Evolutionary conservation across 2,113 vertebrate species (phyloP).

Genomic region (Psittacus erithacus): DNA sequence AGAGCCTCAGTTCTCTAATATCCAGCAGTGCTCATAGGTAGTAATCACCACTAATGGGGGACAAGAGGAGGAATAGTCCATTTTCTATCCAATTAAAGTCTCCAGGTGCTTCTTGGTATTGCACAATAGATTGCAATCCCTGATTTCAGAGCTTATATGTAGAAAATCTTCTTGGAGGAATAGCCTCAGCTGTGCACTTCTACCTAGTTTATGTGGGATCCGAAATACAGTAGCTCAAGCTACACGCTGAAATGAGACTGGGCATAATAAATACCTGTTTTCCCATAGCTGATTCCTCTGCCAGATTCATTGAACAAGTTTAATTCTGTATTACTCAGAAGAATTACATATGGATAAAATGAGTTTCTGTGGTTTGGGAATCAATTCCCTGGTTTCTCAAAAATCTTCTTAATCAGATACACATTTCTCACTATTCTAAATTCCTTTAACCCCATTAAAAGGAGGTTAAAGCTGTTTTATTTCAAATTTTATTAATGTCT

Average conservation of each 20-base stretch:
- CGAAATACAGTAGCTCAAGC: not conserved
- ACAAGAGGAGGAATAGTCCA: not conserved
- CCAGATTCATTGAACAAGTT: not conserved
- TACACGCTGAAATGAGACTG: not conserved
- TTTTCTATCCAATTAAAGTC: not conserved
- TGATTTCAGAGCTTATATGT: not conserved
- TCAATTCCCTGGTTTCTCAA: not conserved
- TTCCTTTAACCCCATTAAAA: conserved; percentile 18
- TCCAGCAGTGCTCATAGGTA: not conserved
- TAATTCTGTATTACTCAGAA: conserved; percentile 11
- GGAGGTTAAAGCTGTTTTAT: conserved; percentile 11
- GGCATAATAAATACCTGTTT: not conserved
- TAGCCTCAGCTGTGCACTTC: not conserved
- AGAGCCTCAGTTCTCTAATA: not conserved
- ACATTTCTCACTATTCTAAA: not conserved
- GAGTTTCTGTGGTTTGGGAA: conserved; percentile 3
- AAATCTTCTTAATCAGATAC: not conserved
- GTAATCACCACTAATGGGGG: not conserved
- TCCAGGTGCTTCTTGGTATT: not conserved
- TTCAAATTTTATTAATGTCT: conserved; percentile 21
- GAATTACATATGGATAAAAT: conserved; percentile 7
- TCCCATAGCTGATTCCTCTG: not conserved
- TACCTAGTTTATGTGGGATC: not conserved
- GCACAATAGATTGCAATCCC: not conserved
- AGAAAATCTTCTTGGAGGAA: not conserved